These are phyloP conservation scores for Peromyscus nudipes DNA, from an alignment of 2,797 vertebrate genomes.

Conservation along the genomic window DNA sequence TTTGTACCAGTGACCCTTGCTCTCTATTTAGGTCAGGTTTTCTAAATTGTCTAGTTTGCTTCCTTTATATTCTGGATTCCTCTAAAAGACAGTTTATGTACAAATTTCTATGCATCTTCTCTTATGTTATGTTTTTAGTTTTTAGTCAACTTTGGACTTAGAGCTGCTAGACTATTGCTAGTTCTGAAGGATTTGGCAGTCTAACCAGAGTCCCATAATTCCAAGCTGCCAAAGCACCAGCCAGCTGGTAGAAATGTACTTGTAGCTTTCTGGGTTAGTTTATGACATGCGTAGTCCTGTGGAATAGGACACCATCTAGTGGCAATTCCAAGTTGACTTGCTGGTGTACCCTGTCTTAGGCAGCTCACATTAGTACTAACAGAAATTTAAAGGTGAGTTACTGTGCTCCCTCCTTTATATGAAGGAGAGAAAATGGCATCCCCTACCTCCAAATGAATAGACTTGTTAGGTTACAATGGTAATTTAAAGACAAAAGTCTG, in stretches of 20 bases:
- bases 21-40: conserved; percentile 19
- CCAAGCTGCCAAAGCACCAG: not conserved
- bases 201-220: not conserved
- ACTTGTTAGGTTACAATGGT: not conserved
- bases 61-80: not conserved
- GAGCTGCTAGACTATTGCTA: not conserved
- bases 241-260: not conserved
- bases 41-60: not conserved
- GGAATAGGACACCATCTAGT: conserved; percentile 68
- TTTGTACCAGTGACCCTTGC: conserved; percentile 4
- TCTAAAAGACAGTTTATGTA: conserved; percentile 45
- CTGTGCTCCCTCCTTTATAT: not conserved
- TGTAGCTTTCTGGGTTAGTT: not conserved
- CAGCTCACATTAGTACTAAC: conserved; percentile 19
- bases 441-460: not conserved
- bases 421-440: not conserved
- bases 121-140: not conserved
- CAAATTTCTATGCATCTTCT: not conserved
- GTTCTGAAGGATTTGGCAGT: conserved; percentile 21
- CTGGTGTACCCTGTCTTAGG: not conserved
- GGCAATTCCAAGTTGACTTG: conserved; percentile 16
- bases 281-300: not conserved
- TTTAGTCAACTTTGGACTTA: not conserved
- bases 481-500: conserved; percentile 26
- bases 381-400: not conserved